Evolutionary conservation across 92 coral and sea anemone genomes (phyloP), one percentile per base, ranked within the genome.

Genomic region (Epizoanthus rinbou): DNA sequence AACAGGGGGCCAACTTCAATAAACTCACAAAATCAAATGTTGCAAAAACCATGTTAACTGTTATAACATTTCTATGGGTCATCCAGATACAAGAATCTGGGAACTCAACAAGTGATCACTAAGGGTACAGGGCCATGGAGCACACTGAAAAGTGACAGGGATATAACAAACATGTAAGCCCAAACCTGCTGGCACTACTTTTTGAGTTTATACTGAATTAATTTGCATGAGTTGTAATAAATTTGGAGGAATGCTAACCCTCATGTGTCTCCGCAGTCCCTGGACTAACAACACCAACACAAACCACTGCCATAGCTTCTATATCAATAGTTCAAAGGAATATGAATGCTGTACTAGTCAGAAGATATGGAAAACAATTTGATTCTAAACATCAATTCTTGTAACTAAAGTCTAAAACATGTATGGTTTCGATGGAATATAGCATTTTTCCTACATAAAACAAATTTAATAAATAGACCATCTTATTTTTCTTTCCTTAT

Each of bases 401-500:
- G 63, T 13, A 28, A 14, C 53, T 57, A 75, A 75, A 22, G 28
- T 58, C 69, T 64, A 64, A 13, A 24, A 18, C n/a, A 28, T 3
- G 18, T 22, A 62, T 39, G 82, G 57, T 62, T 59, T 76, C 59
- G 69, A 21, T 60, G 65, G 11, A 24, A 19, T 57, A 56, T 57
- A 76, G 22, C 15, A 37, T 60, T 63, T 24, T 76, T 13, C 39
- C 25, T 15, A 41, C 57, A 41, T 62, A 78, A 60, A 62, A 78
- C 69, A 37, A 25, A 62, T 62, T 39, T 62, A 78, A 78, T 78
- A 78, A 78, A 78, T 41, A 78, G 71, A 78, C 82, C 82, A 41
- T 62, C 79, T 39, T 45, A 9, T 78, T 63, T 78, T 60, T 62
- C 70, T 78, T 78, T 62, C 71, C 82, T 19, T 78, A 62, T 60